Evolutionary conservation across 2,888 invertebrate species (phyloP).

Genomic region (Plebejus melissa): DNA sequence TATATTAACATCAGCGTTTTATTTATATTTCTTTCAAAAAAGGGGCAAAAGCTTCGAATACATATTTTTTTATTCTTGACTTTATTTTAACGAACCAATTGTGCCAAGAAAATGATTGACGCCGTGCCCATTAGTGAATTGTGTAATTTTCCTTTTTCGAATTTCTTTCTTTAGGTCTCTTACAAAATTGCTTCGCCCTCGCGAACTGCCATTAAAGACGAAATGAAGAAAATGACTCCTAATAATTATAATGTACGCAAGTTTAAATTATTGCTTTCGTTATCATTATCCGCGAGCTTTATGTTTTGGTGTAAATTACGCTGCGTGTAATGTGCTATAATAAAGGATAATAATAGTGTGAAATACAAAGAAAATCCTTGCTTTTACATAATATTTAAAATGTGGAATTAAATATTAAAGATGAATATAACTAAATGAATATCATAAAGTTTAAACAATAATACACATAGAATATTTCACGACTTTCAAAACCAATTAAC

Average conservation of each 20-base stretch:
- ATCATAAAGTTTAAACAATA: background rate
- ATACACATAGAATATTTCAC: background rate
- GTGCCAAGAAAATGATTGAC: slow-evolving; percentile 63
- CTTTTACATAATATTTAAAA: background rate
- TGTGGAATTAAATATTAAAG: background rate
- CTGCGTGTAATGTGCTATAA: background rate
- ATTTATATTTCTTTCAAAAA: background rate
- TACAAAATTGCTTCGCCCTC: slow-evolving; percentile 68
- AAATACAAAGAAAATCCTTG: background rate
- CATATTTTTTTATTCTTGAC: background rate
- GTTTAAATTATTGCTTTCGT: slow-evolving; percentile 21
- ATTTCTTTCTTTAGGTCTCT: slow-evolving; percentile 64
- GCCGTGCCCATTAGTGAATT: slow-evolving; percentile 70
- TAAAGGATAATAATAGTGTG: background rate
- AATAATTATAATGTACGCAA: slow-evolving; percentile 39
- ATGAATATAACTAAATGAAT: background rate
- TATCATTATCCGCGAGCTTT: slow-evolving; percentile 9
- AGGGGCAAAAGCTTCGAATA: background rate
- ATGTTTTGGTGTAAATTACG: background rate
- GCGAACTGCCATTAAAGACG: slow-evolving; percentile 62
- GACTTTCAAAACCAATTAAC: background rate
- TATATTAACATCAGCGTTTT: background rate
- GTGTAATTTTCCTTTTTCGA: slow-evolving; percentile 75
- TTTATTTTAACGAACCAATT: slow-evolving; percentile 46
- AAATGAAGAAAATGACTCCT: slow-evolving; percentile 61